These are phyloP conservation scores for Dryobates pubescens DNA, from an alignment of 2,797 vertebrate genomes.

Conservation along the genomic window DNA sequence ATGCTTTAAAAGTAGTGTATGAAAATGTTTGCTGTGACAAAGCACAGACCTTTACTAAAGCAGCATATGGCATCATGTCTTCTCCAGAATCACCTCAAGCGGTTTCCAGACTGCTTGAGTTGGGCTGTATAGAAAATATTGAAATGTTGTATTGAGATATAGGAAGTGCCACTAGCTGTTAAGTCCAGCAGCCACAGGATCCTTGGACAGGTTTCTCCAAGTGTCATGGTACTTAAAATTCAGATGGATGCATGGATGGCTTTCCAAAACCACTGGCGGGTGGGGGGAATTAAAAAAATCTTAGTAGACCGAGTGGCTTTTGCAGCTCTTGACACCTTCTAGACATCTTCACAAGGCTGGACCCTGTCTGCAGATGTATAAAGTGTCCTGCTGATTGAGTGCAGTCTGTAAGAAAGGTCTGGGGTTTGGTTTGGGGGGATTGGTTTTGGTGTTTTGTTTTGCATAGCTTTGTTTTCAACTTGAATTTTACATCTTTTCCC, in stretches of 20 bases:
- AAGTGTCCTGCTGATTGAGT: not conserved
- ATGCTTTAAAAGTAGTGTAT: not conserved
- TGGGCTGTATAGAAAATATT: not conserved
- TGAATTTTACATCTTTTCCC: not conserved
- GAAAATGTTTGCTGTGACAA: slow-evolving; percentile 6
- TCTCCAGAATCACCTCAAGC: not conserved
- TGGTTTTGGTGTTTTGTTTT: not conserved
- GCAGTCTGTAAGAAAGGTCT: not conserved
- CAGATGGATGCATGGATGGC: not conserved
- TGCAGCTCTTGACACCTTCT: not conserved
- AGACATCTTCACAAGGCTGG: not conserved
- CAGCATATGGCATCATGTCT: not conserved
- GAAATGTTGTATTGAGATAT: not conserved
- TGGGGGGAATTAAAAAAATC: not conserved
- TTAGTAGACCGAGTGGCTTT: not conserved
- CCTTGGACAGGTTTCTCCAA: not conserved
- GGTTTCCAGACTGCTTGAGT: not conserved
- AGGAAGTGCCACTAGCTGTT: not conserved
- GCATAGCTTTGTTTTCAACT: not conserved
- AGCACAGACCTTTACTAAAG: not conserved
- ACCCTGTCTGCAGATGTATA: not conserved
- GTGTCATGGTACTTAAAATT: not conserved
- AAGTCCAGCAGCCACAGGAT: not conserved
- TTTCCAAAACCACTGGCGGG: not conserved
- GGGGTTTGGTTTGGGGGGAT: not conserved